Base-by-base conservation (phyloP, 2,113 vertebrate genomes). In the Poeciliopsis prolifica region DNA sequence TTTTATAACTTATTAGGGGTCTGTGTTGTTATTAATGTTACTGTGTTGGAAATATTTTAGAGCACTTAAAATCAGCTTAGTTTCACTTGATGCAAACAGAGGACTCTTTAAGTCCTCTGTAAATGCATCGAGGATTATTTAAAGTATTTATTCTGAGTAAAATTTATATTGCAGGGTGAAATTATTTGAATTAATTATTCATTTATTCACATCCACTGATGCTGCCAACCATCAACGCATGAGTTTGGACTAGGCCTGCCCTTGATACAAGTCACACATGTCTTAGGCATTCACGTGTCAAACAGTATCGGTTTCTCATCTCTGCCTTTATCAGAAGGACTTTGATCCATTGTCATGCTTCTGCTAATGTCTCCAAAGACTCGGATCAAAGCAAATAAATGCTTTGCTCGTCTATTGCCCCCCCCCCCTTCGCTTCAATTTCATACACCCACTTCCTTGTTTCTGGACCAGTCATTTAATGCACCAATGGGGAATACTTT, bases 391-490 rank as follows among this genome's bases (percentile, higher is more conserved):
- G 82, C 72, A 91, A 89, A 79, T 77, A 79, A 80, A 48, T 63
- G 71, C 26, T n/a, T 15, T 74, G 70, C 72, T 77, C 58, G 3
- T 70, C 30, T 64, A 54, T 68, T 51, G n/a, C 29, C 30, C 22
- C 2, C 22, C 65, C 13, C 65, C 73, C 85, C 71, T 73, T 79
- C 74, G 75, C 84, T 86, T 78, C 72, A 77, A 68, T 85, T 88
- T 86, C 61, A 65, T 87, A 86, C 85, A 77, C 86, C 69, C 66
- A 4, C 81, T 75, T 82, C 58, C 77, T 83, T 71, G 79, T 86
- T 80, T 88, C 84, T 83, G 89, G 89, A 90, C 90, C 92, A 88
- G 89, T 86, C 62, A 65, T 78, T 79, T 87, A 78, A 87, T 81
- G 76, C 80, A 72, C 80, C 80, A 86, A 81, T 74, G 67, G 67